These are phyloP conservation scores for Amphipoea oculea DNA, from an alignment of 2,888 invertebrate species.

Conservation along the genomic window DNA sequence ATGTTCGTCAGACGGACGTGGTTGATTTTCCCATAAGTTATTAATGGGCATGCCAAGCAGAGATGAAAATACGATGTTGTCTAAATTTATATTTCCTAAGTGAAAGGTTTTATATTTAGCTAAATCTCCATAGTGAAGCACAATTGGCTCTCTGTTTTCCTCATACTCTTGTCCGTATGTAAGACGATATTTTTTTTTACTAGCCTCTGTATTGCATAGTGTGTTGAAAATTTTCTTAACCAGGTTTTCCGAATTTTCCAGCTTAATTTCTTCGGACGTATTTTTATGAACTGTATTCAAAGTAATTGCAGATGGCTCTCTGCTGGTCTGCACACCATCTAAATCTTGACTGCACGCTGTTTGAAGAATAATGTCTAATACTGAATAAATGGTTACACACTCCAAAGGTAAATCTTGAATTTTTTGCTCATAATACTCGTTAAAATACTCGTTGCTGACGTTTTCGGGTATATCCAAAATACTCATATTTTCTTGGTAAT, in stretches of 20 bases:
- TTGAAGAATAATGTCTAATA: slow-evolving; percentile 81
- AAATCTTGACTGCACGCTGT: slow-evolving; percentile 71
- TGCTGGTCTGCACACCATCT: slow-evolving; percentile 68
- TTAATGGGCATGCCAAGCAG: slow-evolving; percentile 81
- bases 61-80: slow-evolving; percentile 78
- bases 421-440: slow-evolving; percentile 71
- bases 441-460: slow-evolving; percentile 60
- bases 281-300: slow-evolving; percentile 61
- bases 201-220: slow-evolving; percentile 76
- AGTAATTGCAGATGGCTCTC: slow-evolving; percentile 69
- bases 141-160: slow-evolving; percentile 78
- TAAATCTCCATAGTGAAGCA: slow-evolving; percentile 82
- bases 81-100: slow-evolving; percentile 81
- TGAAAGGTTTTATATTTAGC: slow-evolving; percentile 83
- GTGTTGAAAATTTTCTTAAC: slow-evolving; percentile 79
- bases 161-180: slow-evolving; percentile 85
- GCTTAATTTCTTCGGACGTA: slow-evolving; percentile 69
- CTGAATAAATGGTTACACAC: slow-evolving; percentile 80
- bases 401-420: slow-evolving; percentile 80
- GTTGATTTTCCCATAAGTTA: slow-evolving; percentile 78
- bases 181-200: slow-evolving; percentile 79
- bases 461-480: slow-evolving; percentile 78
- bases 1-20: slow-evolving; percentile 71
- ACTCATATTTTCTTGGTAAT: slow-evolving; percentile 87
- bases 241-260: slow-evolving; percentile 75